Evolutionary conservation across 2,797 vertebrate species (phyloP), one percentile per base, ranked within the genome.

Genomic region (Epinephelus malabaricus): DNA sequence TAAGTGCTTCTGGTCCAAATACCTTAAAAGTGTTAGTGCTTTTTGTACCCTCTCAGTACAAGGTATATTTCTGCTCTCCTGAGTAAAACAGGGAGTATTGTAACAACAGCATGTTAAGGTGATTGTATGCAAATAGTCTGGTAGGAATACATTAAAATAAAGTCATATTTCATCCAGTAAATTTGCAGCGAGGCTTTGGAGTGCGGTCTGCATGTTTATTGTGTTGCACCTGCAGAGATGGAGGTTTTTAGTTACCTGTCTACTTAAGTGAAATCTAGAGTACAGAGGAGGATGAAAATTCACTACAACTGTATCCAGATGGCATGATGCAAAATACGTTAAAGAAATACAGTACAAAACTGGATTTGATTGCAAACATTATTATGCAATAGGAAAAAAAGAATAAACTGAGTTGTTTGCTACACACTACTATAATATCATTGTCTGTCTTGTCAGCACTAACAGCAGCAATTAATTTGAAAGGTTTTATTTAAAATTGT

Each of bases 1-100:
- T 90, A 94, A 95, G 92, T 94, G 93, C 93, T 91, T 92, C 76
- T 86, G 81, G 85, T 88, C 61, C 81, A 81, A 68, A 84, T 86
- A 86, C 79, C 83, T 90, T 58, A 66, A 87, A 91, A 81, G 88
- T 78, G 83, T 82, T 76, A 62, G 70, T 79, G 75, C 76, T 86
- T 82, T 92, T 86, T 83, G 80, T 55, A 62, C 66, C 73, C 69
- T 61, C 43, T 66, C 46, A 25, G 60, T 76, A 46, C 78, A 85
- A 79, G n/a, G 19, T 46, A 60, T 23, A 55, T 70, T 63, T 54
- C 56, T 67, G n/a, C n/a, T 58, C 65, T 40, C 25, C 71, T 19
- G 19, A 45, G 34, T 47, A 54, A 47, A 50, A 68, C 56, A 21
- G 4, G 4, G 63, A 60, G 38, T 2, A 49, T 56, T 21, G 27